Conservation (phyloP, 2,797 vertebrate genomes). For the Loris lydekkerianus region DNA sequence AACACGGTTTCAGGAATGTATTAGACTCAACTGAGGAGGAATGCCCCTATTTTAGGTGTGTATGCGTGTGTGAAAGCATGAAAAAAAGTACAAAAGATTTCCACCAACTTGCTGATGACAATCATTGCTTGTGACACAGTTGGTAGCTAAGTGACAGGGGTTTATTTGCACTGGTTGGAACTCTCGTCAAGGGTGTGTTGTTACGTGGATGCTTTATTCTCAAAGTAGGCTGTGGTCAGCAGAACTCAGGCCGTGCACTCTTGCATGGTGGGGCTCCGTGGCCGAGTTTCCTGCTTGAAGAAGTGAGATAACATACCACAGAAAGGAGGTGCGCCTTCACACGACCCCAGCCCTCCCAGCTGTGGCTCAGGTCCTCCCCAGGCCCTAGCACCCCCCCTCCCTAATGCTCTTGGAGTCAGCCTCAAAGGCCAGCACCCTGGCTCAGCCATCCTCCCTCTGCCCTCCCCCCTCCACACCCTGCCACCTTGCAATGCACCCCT, state of each 20-base stretch:
- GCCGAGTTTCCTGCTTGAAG: constrained; percentile 63
- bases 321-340: background rate
- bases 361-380: background rate
- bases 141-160: rapidly evolving
- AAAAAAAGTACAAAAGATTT: background rate
- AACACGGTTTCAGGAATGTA: background rate
- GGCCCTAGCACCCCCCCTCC: background rate
- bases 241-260: background rate
- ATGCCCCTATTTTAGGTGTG: rapidly evolving
- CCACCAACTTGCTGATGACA: background rate
- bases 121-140: background rate
- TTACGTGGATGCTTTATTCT: background rate
- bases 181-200: background rate
- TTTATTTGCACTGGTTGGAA: background rate
- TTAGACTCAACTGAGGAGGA: background rate
- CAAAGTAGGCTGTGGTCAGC: background rate
- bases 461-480: background rate
- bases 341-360: background rate
- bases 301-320: constrained; percentile 62
- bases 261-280: background rate
- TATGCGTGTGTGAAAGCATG: background rate
- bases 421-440: background rate
- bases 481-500: background rate
- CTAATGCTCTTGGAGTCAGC: background rate
- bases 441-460: background rate